Evolutionary conservation across 2,888 invertebrate genomes (phyloP).

Genomic region (Caenorhabditis sinica): DNA sequence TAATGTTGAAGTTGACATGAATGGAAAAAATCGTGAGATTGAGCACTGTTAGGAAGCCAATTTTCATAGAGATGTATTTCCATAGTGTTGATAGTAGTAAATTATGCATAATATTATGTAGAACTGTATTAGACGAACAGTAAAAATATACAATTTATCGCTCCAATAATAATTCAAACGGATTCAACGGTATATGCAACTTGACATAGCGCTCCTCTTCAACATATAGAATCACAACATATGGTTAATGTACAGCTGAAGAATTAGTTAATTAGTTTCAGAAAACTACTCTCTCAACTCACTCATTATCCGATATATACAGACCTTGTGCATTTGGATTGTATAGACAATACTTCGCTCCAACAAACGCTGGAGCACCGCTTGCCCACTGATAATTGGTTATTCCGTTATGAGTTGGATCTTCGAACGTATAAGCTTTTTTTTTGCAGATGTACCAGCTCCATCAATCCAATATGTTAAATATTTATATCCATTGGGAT

Average conservation of each 20-base stretch:
- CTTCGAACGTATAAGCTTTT: conserved; percentile 6
- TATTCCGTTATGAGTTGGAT: conserved; percentile 16
- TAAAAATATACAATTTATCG: too few relatives aligned
- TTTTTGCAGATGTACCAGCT: neutral
- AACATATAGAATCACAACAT: neutral
- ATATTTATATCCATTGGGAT: neutral
- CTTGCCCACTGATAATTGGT: neutral
- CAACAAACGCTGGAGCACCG: neutral
- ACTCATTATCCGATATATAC: neutral
- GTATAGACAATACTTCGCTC: neutral
- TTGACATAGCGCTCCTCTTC: conserved; percentile 8
- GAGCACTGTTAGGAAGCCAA: too few relatives aligned
- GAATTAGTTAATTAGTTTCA: neutral
- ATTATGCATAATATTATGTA: too few relatives aligned
- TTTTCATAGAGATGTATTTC: too few relatives aligned
- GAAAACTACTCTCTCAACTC: neutral
- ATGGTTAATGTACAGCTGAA: neutral
- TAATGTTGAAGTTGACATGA: too few relatives aligned
- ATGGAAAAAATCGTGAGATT: too few relatives aligned
- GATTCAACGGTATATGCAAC: neutral
- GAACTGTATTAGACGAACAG: too few relatives aligned
- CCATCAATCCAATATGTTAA: conserved; percentile 13
- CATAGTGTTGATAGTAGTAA: too few relatives aligned
- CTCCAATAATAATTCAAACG: neutral
- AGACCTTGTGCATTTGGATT: neutral